Evolutionary conservation across 2,888 invertebrate species (phyloP), one percentile per base, ranked within the genome.

Genomic region (Caenorhabditis panamensis): DNA sequence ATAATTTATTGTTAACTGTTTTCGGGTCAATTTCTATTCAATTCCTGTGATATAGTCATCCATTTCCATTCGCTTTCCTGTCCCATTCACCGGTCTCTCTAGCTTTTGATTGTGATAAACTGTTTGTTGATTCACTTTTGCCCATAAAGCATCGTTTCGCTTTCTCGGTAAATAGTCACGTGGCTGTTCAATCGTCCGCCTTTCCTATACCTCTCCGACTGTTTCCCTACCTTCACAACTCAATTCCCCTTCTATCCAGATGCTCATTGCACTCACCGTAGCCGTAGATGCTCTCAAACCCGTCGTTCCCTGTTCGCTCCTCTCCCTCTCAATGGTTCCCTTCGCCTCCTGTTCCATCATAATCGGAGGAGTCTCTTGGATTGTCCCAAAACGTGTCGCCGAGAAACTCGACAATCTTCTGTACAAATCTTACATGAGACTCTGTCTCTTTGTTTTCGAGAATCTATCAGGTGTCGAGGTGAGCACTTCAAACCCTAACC

Each of bases 361-460:
- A 3, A 73, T 87, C 56, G 87, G 87, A 20, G 84, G 87, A n/a
- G 49, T 81, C 36, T 87, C 87, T 1, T 86, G 86, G 87, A 58
- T 88, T 1, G 51, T 86, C 3, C 87, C 89, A 6, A 64, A 72
- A 4, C 41, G 20, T 2, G 44, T 78, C 13, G 73, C 82, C 28
- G 61, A 85, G 71, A 56, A 64, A 37, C 44, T 90, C n/a, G 89
- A 89, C 73, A 87, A 88, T 58, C 56, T 66, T 6, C 68, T 89
- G 37, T 89, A 89, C 75, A 73, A 75, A 24, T 69, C 85, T 11
- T 89, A 88, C 76, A 84, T 89, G 87, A 62, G 88, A 22, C 64
- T 87, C 2, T 88, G 88, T 36, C 82, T 89, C 5, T 89, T 89
- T 66, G 88, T 89, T 22, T 89, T 89, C 59, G 89, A 89, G 66